Conservation (phyloP, 1,140 invertebrate species). For the Panagrolaimus sp. region DNA sequence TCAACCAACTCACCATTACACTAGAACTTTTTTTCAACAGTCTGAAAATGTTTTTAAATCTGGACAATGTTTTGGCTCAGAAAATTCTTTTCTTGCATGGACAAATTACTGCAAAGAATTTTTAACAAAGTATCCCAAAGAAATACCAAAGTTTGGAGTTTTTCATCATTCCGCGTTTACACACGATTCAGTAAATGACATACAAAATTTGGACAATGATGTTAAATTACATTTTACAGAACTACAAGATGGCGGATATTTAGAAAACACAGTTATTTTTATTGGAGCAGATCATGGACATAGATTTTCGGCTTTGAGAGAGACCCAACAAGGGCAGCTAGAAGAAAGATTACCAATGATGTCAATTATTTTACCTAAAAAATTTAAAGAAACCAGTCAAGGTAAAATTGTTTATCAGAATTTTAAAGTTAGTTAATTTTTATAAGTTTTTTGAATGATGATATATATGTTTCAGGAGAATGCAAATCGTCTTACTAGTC, state of each 20-base stretch:
- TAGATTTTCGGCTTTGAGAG: conserved; percentile 70
- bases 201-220: conserved; percentile 71
- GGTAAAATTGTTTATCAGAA: conserved; percentile 62
- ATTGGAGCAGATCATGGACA: conserved; percentile 49
- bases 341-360: conserved; percentile 82
- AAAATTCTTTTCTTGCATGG: conserved; percentile 63
- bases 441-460: too few species aligned
- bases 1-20: conserved; percentile 83
- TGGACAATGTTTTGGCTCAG: conserved; percentile 45
- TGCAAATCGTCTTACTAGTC: conserved; percentile 69
- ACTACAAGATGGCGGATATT: conserved; percentile 60
- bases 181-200: conserved; percentile 75
- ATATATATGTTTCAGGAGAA: too few species aligned
- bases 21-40: conserved; percentile 73
- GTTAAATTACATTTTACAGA: conserved; percentile 65
- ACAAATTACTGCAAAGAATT: conserved; percentile 68
- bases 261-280: conserved; percentile 73
- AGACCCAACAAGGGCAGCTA: conserved; percentile 72
- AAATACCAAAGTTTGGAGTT: conserved; percentile 75
- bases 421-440: too few species aligned
- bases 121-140: conserved; percentile 65
- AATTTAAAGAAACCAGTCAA: conserved; percentile 63
- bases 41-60: conserved; percentile 68
- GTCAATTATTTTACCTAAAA: conserved; percentile 71
- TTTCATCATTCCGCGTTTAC: conserved; percentile 82